A percentile compares a stretch with the other conserved stretches of the same genome.
Evolutionary conservation across 2,888 invertebrate species (phyloP).

Genomic region (Panzeria rudis): DNA sequence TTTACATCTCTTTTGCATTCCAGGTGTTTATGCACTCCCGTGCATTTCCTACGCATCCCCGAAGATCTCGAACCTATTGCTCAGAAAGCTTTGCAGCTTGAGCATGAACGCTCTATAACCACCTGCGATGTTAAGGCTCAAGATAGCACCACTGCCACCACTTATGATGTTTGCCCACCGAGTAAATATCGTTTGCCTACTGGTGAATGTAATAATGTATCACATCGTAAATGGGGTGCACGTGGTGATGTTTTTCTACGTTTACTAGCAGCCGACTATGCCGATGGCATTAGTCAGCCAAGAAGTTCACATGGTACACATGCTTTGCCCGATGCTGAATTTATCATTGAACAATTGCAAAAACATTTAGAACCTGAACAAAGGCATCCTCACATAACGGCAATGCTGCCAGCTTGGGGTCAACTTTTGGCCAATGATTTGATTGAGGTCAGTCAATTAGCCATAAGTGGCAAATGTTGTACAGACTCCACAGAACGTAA

Average conservation of each 20-base stretch:
- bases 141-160: conserved; percentile 70
- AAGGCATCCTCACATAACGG: conserved; percentile 90
- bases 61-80: conserved; percentile 80
- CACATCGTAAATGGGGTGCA: conserved; percentile 93
- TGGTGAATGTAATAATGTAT: conserved; percentile 95
- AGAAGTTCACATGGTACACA: conserved; percentile 85
- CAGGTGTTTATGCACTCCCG: conserved; percentile 78
- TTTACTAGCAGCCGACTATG: conserved; percentile 89
- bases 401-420: conserved; percentile 91
- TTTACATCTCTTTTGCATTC: background rate
- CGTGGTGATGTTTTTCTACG: conserved; percentile 91
- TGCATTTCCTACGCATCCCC: conserved; percentile 78
- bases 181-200: conserved; percentile 92
- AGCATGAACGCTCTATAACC: conserved; percentile 77
- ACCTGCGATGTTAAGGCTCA: conserved; percentile 74
- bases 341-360: conserved; percentile 86
- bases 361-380: conserved; percentile 84
- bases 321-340: conserved; percentile 86
- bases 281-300: conserved; percentile 84
- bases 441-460: conserved; percentile 87
- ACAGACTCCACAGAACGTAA: conserved; percentile 75
- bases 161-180: conserved; percentile 87
- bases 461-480: conserved; percentile 83
- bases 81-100: conserved; percentile 78
- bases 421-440: conserved; percentile 90